phyloP scores from a whole-genome alignment of 1,140 invertebrate genomes.

The Musca domestica region DNA sequence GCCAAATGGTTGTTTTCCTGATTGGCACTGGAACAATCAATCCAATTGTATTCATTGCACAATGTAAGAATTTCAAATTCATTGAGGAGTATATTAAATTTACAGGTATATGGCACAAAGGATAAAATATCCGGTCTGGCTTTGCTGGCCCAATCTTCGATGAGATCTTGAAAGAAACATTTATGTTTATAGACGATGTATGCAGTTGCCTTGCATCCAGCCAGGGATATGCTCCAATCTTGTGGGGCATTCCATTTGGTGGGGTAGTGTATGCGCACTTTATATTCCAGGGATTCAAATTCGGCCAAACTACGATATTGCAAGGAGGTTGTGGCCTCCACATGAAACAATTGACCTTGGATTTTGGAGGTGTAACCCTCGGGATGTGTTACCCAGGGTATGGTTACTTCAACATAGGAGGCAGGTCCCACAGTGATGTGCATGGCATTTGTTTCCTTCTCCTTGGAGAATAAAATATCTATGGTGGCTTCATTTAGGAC shows the following conservation, averaged over 20 bases:
- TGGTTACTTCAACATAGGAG: conserved; percentile 92
- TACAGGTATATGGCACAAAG: conserved; percentile 97
- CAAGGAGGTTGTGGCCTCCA: conserved; percentile 92
- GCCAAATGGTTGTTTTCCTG: conserved; percentile 93
- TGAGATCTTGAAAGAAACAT: conserved; percentile 90
- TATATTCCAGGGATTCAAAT: conserved; percentile 93
- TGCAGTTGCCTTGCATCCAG: conserved; percentile 89
- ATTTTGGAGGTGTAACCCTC: conserved; percentile 88
- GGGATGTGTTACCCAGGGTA: conserved; percentile 86
- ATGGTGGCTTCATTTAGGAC: conserved; percentile 90
- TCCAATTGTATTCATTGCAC: conserved; percentile 98
- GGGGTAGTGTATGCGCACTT: conserved; percentile 77
- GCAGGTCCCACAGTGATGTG: conserved; percentile 91
- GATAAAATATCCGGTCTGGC: conserved; percentile 84
- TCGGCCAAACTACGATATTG: conserved; percentile 88
- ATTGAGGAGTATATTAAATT: conserved; percentile 85
- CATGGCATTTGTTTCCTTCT: conserved; percentile 94
- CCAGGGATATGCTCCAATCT: conserved; percentile 85
- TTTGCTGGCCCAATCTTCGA: conserved; percentile 95
- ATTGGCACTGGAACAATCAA: conserved; percentile 93
- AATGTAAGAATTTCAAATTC: conserved; percentile 94
- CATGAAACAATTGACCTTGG: conserved; percentile 86
- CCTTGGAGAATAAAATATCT: conserved; percentile 94
- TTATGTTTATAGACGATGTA: conserved; percentile 93
- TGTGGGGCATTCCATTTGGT: conserved; percentile 93